These are phyloP conservation scores for Sisor rabdophorus DNA, from an alignment of 2,113 vertebrate genomes.

Conservation along the genomic window DNA sequence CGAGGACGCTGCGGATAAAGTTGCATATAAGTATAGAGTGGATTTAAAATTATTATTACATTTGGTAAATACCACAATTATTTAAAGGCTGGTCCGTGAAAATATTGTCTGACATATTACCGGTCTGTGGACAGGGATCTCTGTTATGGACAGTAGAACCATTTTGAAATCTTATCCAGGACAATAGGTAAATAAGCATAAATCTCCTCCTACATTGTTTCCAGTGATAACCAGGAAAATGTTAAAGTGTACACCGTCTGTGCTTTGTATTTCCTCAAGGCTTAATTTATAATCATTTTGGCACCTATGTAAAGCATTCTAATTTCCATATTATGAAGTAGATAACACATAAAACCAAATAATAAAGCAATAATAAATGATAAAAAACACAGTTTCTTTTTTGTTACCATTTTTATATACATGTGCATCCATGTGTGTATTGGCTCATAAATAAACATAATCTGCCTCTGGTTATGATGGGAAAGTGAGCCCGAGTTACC, in stretches of 20 bases:
- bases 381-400: neutral
- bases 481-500: slow-evolving; percentile 2
- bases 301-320: neutral
- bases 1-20: too few relatives aligned
- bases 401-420: neutral
- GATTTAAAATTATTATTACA: too few relatives aligned
- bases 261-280: neutral
- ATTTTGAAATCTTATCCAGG: neutral
- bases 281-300: slow-evolving; percentile 11
- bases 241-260: neutral
- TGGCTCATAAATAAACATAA: slow-evolving; percentile 23
- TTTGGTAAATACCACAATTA: too few relatives aligned
- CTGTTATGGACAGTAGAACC: neutral
- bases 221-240: slow-evolving; percentile 1
- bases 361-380: slow-evolving; percentile 19
- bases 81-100: too few relatives aligned
- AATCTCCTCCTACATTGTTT: neutral
- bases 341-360: slow-evolving; percentile 11
- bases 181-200: neutral
- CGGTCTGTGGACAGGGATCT: too few relatives aligned
- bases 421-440: neutral
- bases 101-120: too few relatives aligned
- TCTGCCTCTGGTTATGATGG: slow-evolving; percentile 19
- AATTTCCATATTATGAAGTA: neutral
- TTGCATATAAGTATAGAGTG: too few relatives aligned